These are phyloP conservation scores for Torymus aiolomorphi DNA, from an alignment of 2,888 invertebrate genomes.

Conservation along the genomic window DNA sequence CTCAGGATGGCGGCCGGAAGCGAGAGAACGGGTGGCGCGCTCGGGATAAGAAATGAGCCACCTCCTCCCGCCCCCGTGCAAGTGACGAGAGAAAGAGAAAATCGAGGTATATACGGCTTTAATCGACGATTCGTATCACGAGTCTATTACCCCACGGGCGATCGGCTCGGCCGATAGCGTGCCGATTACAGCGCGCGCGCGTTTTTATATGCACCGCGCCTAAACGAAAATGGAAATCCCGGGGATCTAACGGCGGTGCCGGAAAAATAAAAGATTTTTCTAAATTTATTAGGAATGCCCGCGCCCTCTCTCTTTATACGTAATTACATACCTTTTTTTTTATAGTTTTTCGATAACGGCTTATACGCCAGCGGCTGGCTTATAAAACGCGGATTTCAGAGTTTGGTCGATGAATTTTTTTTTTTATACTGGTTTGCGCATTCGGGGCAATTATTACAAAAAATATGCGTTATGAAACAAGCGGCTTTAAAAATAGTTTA, in stretches of 20 bases:
- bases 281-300: constrained; percentile 30
- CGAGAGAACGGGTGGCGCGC: neutral
- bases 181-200: constrained; percentile 39
- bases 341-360: constrained; percentile 46
- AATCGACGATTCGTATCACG: constrained; percentile 64
- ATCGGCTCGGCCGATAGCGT: constrained; percentile 42
- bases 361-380: neutral
- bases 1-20: constrained; percentile 1
- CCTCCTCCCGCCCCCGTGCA: neutral
- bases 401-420: neutral
- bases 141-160: constrained; percentile 58
- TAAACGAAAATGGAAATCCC: constrained; percentile 52
- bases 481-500: no score
- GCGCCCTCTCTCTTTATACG: neutral
- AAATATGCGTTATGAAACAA: no score
- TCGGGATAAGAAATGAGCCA: constrained; percentile 40
- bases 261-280: constrained; percentile 38
- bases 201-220: constrained; percentile 42
- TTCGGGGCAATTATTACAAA: neutral
- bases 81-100: constrained; percentile 45
- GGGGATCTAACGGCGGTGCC: neutral
- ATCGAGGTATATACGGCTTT: constrained; percentile 54
- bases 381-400: constrained; percentile 16
- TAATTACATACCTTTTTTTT: constrained; percentile 43
- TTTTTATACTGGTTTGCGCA: neutral